Percentiles rank a stretch among this genome's conserved stretches.
phyloP scores from a whole-genome alignment of 2,888 invertebrate genomes.

The Himalopsyche kuldschensis region DNA sequence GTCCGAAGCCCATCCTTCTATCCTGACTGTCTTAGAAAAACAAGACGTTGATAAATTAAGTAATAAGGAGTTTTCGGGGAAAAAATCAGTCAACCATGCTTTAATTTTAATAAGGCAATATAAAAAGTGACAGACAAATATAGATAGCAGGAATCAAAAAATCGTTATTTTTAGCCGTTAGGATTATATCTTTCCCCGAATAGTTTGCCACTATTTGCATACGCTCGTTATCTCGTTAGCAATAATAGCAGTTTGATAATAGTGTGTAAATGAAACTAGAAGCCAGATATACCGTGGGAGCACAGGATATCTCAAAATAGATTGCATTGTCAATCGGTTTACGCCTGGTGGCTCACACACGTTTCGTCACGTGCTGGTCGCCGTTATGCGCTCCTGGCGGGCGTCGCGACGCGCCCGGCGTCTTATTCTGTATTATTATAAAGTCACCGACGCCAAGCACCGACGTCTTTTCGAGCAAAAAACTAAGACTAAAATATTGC shows the following conservation, averaged over 20 bases:
- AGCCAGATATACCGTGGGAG: not conserved
- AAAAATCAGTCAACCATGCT: no score
- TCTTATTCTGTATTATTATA: not conserved
- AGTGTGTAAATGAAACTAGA: not conserved
- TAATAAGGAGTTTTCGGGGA: no score
- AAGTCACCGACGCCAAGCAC: not conserved
- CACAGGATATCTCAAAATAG: constrained; percentile 4
- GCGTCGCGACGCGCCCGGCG: not conserved
- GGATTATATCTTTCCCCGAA: no score
- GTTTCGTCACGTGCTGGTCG: not conserved
- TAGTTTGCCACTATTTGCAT: no score
- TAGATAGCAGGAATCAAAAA: no score
- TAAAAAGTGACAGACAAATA: no score
- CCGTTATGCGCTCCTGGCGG: not conserved
- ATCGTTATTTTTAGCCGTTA: no score
- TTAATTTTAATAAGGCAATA: no score
- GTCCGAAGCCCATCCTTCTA: no score
- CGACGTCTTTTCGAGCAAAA: not conserved
- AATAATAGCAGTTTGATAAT: not conserved
- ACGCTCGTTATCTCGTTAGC: no score
- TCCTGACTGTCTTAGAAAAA: no score
- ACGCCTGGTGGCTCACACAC: not conserved
- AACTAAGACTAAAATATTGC: not conserved
- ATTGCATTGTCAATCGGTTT: not conserved
- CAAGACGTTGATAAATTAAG: no score